Conservation (phyloP, 2,888 invertebrate species). For the Eupithecia dodoneata region DNA sequence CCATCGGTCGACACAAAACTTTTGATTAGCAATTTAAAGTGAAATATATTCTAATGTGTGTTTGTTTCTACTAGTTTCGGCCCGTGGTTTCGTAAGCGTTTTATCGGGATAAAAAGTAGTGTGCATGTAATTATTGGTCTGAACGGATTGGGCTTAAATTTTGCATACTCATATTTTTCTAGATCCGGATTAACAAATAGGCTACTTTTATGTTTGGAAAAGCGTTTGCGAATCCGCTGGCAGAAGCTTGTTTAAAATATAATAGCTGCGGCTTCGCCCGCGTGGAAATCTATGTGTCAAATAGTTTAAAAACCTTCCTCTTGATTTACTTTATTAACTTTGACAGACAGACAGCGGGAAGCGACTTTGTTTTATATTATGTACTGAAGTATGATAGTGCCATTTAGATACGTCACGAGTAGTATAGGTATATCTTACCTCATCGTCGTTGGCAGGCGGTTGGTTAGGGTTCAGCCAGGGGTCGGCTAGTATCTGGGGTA, state of each 20-base stretch:
- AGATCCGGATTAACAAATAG: no score
- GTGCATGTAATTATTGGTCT: no score
- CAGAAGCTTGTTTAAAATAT: neutral
- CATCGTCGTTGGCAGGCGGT: constrained; percentile 66
- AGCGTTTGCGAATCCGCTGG: neutral
- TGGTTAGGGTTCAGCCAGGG: constrained; percentile 85
- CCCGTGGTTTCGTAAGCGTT: no score
- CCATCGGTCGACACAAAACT: no score
- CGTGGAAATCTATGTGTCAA: no score
- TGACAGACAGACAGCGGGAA: no score
- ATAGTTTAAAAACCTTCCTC: no score
- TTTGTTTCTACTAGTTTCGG: neutral
- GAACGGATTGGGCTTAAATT: no score
- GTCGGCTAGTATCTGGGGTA: constrained; percentile 87
- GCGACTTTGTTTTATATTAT: no score
- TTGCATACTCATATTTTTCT: no score
- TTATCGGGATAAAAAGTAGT: neutral
- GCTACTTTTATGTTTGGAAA: neutral
- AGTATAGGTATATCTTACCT: constrained; percentile 40
- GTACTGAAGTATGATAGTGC: neutral
- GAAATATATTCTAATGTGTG: neutral
- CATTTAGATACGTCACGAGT: no score
- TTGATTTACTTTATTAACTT: no score
- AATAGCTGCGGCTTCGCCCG: neutral
- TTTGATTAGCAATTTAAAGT: neutral